Conservation (phyloP, 2,113 vertebrate species). For the Syrmaticus mikado region DNA sequence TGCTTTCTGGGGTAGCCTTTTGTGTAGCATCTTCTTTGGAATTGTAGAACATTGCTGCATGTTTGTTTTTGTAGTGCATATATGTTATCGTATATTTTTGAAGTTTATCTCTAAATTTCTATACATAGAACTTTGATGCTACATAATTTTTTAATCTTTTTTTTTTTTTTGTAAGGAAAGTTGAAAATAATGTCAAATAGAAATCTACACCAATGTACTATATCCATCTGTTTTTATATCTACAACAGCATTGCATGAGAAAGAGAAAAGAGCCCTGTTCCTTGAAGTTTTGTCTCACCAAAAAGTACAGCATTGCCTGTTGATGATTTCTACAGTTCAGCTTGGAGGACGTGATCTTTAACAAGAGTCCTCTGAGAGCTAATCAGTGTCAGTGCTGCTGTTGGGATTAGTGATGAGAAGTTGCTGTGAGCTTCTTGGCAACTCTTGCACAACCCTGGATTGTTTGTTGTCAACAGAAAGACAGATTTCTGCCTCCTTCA, state of each 20-base stretch:
- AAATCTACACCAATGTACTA: background rate
- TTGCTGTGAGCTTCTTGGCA: conserved; percentile 30
- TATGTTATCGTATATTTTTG: background rate
- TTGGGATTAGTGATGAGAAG: conserved; percentile 14
- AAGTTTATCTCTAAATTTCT: background rate
- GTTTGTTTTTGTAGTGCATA: background rate
- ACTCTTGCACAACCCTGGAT: background rate
- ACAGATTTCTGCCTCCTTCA: background rate
- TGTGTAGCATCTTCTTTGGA: background rate
- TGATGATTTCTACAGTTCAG: conserved; percentile 23
- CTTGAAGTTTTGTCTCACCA: background rate
- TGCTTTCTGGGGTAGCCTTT: background rate
- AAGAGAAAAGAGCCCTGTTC: background rate
- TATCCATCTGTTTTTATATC: background rate
- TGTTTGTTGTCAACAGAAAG: background rate
- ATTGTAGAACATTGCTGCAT: rapidly evolving
- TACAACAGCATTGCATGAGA: background rate
- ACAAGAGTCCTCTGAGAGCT: conserved; percentile 31
- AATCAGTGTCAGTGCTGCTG: conserved; percentile 16
- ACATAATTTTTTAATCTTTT: background rate
- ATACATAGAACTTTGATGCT: background rate
- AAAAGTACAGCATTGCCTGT: background rate
- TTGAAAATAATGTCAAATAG: background rate
- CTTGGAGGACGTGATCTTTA: background rate
- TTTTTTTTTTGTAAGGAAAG: background rate